Evolutionary conservation across 2,797 vertebrate species (phyloP), one percentile per base, ranked within the genome.

Genomic region (Adrianichthys oophorus): DNA sequence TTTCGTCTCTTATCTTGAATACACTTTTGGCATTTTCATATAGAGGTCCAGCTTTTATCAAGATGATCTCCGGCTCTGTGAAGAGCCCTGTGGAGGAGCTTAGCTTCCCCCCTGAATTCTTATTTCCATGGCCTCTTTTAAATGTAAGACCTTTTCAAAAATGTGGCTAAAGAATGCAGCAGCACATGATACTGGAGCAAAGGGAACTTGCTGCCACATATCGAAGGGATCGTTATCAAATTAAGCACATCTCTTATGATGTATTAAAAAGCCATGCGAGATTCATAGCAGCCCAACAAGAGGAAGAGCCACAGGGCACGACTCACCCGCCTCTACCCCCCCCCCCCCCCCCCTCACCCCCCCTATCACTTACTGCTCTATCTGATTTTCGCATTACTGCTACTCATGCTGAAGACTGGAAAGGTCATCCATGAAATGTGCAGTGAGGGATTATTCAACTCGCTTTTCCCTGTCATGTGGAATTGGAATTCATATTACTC

Each of bases 391-490:
- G 71, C 82, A 76, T 88, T 78, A 78, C 68, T 44, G 67, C 65
- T 19, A 61, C 72, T 83, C 72, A 67, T 41, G 48, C 72, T 62
- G 67, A 71, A 70, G 66, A 70, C 77, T 71, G 66, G 72, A 92
- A 90, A 91, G 88, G 89, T 91, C 88, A 91, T 78, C 82, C 83
- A 70, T 87, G 72, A 90, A 85, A 89, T 77, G 74, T 79, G 68
- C 59, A 12, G 62, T 73, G 70, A 74, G 61, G 78, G 76, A 87
- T 89, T 87, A 86, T 83, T 82, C 79, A 78, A 74, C 74, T 70
- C 53, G 17, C 75, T 82, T 74, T 84, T 70, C 32, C 66, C 72
- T 74, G 71, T 83, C 74, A 70, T 65, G 78, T 64, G 42, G 74
- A 74, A 85, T 84, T 62, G 62, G 77, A 83, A 86, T 83, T 84